A percentile compares a stretch with the other conserved stretches of the same genome.
These are phyloP conservation scores for Acrocephalus arundinaceus DNA, from an alignment of 2,113 vertebrate genomes.

Conservation along the genomic window DNA sequence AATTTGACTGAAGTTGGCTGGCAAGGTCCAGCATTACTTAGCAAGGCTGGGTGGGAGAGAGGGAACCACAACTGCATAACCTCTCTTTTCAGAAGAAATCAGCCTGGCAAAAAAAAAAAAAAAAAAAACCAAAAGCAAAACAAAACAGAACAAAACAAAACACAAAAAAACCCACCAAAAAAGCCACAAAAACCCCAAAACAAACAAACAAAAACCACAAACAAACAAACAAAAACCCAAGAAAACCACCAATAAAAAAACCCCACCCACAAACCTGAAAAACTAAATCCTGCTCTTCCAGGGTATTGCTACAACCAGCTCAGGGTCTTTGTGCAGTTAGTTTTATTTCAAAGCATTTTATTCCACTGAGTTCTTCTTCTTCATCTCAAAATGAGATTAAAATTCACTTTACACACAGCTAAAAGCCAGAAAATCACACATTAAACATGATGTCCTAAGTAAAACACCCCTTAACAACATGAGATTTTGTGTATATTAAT, in stretches of 20 bases:
- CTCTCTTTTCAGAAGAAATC: background rate
- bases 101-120: background rate
- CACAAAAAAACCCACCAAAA: no score
- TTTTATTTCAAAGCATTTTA: background rate
- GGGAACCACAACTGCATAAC: background rate
- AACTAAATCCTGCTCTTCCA: background rate
- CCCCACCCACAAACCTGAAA: background rate
- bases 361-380: background rate
- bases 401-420: background rate
- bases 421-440: background rate
- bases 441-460: background rate
- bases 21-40: background rate
- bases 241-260: background rate
- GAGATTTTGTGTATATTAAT: background rate
- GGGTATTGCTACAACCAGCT: background rate
- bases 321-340: background rate
- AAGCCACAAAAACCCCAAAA: no score
- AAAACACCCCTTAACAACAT: background rate
- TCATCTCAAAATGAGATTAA: background rate
- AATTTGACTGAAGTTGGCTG: background rate
- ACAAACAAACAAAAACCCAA: no score
- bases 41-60: background rate
- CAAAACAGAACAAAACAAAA: no score
- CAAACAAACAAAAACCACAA: background rate
- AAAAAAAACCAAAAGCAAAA: background rate